Evolutionary conservation across 2,888 invertebrate species (phyloP).

Genomic region (Polydrusus pterygomalis): DNA sequence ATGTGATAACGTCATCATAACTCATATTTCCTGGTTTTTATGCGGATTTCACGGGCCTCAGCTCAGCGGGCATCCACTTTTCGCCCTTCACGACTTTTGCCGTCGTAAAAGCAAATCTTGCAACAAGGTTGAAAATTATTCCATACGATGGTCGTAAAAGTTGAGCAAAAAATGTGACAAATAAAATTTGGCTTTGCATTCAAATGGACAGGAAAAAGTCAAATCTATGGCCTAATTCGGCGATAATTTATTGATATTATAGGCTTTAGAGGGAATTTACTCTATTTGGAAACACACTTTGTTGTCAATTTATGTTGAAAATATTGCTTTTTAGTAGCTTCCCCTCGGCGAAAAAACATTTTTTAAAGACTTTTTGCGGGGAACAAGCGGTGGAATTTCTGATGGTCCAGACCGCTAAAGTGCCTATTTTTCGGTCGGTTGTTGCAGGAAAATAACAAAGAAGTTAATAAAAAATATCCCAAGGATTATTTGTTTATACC

Average conservation of each 20-base stretch:
- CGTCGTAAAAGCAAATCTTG: slow-evolving; percentile 55
- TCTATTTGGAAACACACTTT: slow-evolving; percentile 19
- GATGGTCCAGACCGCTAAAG: too few relatives aligned
- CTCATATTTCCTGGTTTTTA: slow-evolving; percentile 70
- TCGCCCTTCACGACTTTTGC: slow-evolving; percentile 51
- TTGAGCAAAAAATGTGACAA: slow-evolving; percentile 52
- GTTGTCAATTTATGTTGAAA: slow-evolving; percentile 21
- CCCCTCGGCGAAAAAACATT: neutral
- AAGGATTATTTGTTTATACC: too few relatives aligned
- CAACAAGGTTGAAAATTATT: slow-evolving; percentile 58
- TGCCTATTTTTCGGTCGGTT: too few relatives aligned
- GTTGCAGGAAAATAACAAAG: too few relatives aligned
- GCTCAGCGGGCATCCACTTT: slow-evolving; percentile 56
- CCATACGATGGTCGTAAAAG: slow-evolving; percentile 50
- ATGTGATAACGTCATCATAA: slow-evolving; percentile 72
- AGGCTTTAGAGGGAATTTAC: slow-evolving; percentile 14
- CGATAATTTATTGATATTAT: slow-evolving; percentile 43
- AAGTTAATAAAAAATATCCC: too few relatives aligned
- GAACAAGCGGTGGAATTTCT: too few relatives aligned
- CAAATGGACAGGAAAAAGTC: slow-evolving; percentile 41
- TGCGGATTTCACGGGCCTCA: slow-evolving; percentile 51
- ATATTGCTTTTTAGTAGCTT: neutral
- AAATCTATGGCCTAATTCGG: slow-evolving; percentile 40
- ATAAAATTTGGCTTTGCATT: slow-evolving; percentile 56
- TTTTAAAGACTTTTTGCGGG: too few relatives aligned